Evolutionary conservation across 2,797 vertebrate genomes (phyloP).

Genomic region (Kryptolebias ocellatus): DNA sequence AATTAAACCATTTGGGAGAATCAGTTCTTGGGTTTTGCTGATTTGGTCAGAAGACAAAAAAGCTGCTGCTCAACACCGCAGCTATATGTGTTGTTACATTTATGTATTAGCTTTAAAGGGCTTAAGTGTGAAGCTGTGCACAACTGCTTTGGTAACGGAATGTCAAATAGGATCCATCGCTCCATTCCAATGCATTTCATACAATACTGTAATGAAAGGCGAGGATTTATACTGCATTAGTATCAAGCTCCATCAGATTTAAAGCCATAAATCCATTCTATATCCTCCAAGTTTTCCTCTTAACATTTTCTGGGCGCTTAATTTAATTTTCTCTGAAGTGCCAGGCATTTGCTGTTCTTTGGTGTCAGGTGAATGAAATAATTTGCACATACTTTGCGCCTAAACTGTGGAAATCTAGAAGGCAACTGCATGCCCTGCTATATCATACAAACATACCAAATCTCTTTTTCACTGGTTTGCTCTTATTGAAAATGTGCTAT

Average conservation of each 20-base stretch:
- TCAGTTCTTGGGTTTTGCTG: conserved; percentile 68
- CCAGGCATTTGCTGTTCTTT: conserved; percentile 72
- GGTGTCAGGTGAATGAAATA: conserved; percentile 81
- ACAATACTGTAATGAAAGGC: conserved; percentile 80
- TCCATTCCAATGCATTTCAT: conserved; percentile 80
- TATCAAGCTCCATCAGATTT: conserved; percentile 84
- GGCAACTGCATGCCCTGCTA: conserved; percentile 68
- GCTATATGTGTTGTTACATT: conserved; percentile 81
- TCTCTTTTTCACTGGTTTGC: conserved; percentile 46
- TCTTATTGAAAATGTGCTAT: conserved; percentile 49
- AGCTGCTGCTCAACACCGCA: conserved; percentile 50
- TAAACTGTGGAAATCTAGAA: conserved; percentile 77
- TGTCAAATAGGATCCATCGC: conserved; percentile 81
- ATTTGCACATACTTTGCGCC: conserved; percentile 77
- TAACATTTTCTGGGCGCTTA: conserved; percentile 76
- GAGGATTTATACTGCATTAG: conserved; percentile 82
- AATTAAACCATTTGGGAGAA: conserved; percentile 77
- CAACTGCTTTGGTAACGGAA: conserved; percentile 80
- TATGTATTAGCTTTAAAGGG: conserved; percentile 83
- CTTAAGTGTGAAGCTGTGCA: conserved; percentile 81
- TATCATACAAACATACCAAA: conserved; percentile 66
- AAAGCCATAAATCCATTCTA: conserved; percentile 81
- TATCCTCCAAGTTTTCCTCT: conserved; percentile 78
- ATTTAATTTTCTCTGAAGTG: conserved; percentile 80
- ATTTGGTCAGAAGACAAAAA: conserved; percentile 59